phyloP scores from a whole-genome alignment of 1,140 invertebrate genomes.

The Glossosoma conforme region DNA sequence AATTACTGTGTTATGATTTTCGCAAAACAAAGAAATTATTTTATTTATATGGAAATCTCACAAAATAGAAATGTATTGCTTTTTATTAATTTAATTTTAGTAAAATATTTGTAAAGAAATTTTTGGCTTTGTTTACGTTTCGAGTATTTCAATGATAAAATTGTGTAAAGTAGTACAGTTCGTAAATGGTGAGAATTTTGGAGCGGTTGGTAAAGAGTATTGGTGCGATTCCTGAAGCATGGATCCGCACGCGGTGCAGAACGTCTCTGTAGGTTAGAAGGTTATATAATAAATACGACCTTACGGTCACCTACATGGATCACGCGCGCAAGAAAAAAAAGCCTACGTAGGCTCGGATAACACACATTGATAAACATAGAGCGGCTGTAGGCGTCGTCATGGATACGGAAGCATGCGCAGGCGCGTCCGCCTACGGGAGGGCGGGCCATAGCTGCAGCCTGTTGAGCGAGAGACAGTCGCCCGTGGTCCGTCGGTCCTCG shows the following conservation, averaged over 20 bases:
- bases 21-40: too few species aligned
- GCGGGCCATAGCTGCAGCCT: constrained; percentile 43
- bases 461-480: constrained; percentile 38
- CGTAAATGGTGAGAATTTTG: too few species aligned
- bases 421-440: constrained; percentile 32
- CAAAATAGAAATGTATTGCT: not conserved
- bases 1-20: too few species aligned
- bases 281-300: constrained; percentile 13
- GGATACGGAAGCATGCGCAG: constrained; percentile 41
- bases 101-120: too few species aligned
- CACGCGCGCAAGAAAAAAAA: not conserved
- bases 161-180: too few species aligned
- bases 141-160: too few species aligned
- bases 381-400: constrained; percentile 44
- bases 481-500: constrained; percentile 23
- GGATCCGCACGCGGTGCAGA: not conserved
- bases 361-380: constrained; percentile 23
- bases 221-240: too few species aligned
- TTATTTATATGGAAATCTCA: not conserved
- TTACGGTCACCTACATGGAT: constrained; percentile 13
- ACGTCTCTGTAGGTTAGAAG: constrained; percentile 18
- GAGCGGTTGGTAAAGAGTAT: too few species aligned
- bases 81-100: not conserved
- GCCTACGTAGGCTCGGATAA: constrained; percentile 8
- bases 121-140: too few species aligned